Evolutionary conservation across 2,888 invertebrate species (phyloP).

Genomic region (Ischnura elegans): DNA sequence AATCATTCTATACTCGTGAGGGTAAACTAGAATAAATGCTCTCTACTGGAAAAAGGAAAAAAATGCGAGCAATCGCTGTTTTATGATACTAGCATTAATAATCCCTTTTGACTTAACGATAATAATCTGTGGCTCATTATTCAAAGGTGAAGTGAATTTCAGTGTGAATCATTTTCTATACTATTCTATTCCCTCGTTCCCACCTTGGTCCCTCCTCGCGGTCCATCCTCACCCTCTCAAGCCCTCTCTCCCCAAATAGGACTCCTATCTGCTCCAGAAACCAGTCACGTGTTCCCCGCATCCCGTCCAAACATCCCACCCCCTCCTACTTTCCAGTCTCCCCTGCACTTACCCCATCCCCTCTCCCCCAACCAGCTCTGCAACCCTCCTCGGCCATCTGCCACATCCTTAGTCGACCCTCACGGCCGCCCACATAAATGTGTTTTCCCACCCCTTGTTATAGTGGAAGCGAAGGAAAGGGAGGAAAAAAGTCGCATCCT

Average conservation of each 20-base stretch:
- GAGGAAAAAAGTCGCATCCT: neutral
- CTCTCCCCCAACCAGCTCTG: neutral
- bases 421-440: neutral
- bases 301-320: neutral
- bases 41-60: too few species aligned
- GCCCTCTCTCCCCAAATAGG: neutral
- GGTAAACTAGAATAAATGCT: too few species aligned
- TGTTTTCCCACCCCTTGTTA: neutral
- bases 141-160: too few species aligned
- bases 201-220: neutral
- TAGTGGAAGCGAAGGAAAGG: too few species aligned
- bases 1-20: too few species aligned
- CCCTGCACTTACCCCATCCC: neutral
- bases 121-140: too few species aligned
- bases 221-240: neutral
- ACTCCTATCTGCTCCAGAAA: conserved; percentile 20
- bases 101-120: too few species aligned
- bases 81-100: too few species aligned
- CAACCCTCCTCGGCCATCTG: conserved; percentile 9
- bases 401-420: conserved; percentile 2
- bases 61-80: too few species aligned
- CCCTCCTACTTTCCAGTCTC: neutral
- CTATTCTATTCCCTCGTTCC: neutral
- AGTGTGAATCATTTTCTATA: too few species aligned
- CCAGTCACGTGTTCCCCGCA: neutral